phyloP scores from a whole-genome alignment of 2,888 invertebrate species.

The Sisyra terminalis region DNA sequence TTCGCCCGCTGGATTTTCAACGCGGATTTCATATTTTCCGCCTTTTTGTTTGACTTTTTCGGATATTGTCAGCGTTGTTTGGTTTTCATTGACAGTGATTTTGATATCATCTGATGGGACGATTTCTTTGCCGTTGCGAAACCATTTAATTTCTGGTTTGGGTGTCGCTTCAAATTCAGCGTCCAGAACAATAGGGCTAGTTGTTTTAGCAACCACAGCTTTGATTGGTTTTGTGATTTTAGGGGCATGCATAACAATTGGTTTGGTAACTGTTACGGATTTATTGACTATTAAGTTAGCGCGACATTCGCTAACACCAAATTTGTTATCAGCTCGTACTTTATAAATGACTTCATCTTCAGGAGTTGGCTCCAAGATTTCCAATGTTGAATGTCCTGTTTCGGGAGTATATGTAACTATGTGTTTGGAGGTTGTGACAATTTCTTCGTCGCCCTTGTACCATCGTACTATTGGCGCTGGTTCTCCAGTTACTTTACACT shows the following conservation, averaged over 20 bases:
- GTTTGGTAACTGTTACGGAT: slow-evolving; percentile 29
- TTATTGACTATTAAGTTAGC: slow-evolving; percentile 49
- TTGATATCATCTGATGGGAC: slow-evolving; percentile 41
- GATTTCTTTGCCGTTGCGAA: slow-evolving; percentile 65
- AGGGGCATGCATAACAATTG: slow-evolving; percentile 43
- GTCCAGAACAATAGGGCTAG: slow-evolving; percentile 47
- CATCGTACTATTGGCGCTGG: slow-evolving; percentile 57
- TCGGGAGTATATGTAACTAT: slow-evolving; percentile 39
- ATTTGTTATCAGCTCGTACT: slow-evolving; percentile 53
- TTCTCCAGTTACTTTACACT: slow-evolving; percentile 48
- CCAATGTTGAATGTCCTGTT: slow-evolving; percentile 45
- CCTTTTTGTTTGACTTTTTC: slow-evolving; percentile 56
- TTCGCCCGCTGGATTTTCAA: slow-evolving; percentile 61
- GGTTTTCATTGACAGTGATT: slow-evolving; percentile 40
- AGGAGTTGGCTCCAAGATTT: slow-evolving; percentile 42
- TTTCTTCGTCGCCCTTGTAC: slow-evolving; percentile 44
- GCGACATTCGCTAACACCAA: slow-evolving; percentile 54
- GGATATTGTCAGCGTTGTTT: slow-evolving; percentile 45
- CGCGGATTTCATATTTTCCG: slow-evolving; percentile 78
- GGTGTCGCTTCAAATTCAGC: slow-evolving; percentile 58
- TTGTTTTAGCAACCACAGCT: slow-evolving; percentile 53
- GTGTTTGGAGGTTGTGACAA: slow-evolving; percentile 36
- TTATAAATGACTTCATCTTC: slow-evolving; percentile 53
- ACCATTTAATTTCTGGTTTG: slow-evolving; percentile 66
- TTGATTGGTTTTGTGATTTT: slow-evolving; percentile 63